Evolutionary conservation across 2,888 invertebrate species (phyloP).

Genomic region (Leptinotarsa haldemani): DNA sequence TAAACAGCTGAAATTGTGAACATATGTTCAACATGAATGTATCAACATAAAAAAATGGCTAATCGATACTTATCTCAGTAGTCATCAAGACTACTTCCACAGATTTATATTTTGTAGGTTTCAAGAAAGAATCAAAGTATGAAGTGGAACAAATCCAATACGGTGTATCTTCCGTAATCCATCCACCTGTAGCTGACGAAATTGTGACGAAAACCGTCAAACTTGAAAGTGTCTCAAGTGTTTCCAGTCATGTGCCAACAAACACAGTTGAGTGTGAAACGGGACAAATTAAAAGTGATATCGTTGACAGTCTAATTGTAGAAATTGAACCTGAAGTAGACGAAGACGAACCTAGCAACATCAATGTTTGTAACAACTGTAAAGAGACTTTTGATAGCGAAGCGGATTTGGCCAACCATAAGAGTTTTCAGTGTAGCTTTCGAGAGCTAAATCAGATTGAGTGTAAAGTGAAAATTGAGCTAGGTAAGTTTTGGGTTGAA

Average conservation of each 20-base stretch:
- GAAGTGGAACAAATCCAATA: background rate
- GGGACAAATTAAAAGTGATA: background rate
- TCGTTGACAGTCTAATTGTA: background rate
- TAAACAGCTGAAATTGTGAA: too few relatives aligned
- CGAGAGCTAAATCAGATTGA: background rate
- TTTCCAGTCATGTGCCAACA: background rate
- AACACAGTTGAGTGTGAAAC: background rate
- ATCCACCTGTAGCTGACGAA: background rate
- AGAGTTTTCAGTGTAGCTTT: background rate
- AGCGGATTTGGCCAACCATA: background rate
- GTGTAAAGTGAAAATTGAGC: background rate
- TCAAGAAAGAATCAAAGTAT: background rate
- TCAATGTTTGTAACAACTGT: too few relatives aligned
- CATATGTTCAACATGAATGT: too few relatives aligned
- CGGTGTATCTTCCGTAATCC: background rate
- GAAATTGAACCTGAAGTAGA: background rate
- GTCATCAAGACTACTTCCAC: too few relatives aligned
- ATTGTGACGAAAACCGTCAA: background rate
- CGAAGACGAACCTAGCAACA: background rate
- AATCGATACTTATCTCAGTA: too few relatives aligned
- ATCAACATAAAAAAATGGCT: too few relatives aligned
- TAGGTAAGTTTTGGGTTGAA: background rate
- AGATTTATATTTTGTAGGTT: background rate
- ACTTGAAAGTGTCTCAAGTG: background rate
- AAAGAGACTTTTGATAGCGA: too few relatives aligned